Percentiles rank a stretch among this genome's conserved stretches.
phyloP scores from a whole-genome alignment of 2,113 vertebrate genomes.

The Carettochelys insculpta region DNA sequence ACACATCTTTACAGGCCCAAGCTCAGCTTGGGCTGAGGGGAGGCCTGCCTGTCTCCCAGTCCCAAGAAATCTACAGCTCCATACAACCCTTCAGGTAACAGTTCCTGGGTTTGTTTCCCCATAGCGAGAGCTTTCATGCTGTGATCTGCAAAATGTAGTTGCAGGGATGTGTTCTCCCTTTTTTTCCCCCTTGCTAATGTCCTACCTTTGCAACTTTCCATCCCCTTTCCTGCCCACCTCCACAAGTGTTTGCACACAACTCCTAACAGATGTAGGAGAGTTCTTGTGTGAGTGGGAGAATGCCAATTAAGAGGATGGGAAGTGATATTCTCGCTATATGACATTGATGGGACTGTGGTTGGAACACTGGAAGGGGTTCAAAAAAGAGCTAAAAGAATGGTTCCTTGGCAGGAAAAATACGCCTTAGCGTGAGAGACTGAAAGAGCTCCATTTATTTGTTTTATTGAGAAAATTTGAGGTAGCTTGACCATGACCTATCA shows the following conservation, averaged over 20 bases:
- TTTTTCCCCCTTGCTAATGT: neutral
- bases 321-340: accelerated
- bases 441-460: neutral
- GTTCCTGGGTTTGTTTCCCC: neutral
- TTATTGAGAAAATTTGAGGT: neutral
- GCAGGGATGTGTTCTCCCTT: accelerated
- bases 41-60: slow-evolving; percentile 95
- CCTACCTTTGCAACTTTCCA: neutral
- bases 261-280: neutral
- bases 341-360: neutral
- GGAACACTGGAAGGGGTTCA: neutral
- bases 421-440: neutral
- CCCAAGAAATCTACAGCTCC: slow-evolving; percentile 98
- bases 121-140: accelerated
- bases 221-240: neutral
- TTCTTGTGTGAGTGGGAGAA: neutral
- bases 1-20: slow-evolving; percentile 96
- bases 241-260: neutral
- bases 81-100: slow-evolving; percentile 94
- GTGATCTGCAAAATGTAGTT: neutral
- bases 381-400: neutral
- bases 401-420: neutral
- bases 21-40: slow-evolving; percentile 94
- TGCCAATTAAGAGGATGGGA: neutral
- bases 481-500: neutral